Conservation (phyloP, 1,140 invertebrate species). For the Pogonus chalceus region DNA sequence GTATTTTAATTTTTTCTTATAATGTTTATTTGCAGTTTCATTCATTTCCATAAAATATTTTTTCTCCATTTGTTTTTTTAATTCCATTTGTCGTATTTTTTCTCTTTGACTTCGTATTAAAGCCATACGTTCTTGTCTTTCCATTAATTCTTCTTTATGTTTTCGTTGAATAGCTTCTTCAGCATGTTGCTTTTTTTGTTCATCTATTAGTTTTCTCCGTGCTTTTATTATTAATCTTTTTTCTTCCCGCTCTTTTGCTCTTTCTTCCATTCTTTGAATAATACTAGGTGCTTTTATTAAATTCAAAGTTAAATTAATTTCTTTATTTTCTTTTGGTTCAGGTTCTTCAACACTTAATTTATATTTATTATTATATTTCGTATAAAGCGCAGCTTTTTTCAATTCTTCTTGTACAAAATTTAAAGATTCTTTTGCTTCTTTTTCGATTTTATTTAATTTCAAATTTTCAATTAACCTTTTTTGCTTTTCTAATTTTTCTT, state of each 20-base stretch:
- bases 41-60: constrained; percentile 39
- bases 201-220: constrained; percentile 46
- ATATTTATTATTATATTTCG: constrained; percentile 40
- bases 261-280: constrained; percentile 50
- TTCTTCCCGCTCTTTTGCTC: constrained; percentile 47
- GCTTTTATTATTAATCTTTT: constrained; percentile 49
- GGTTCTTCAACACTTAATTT: constrained; percentile 18
- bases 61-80: constrained; percentile 41
- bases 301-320: constrained; percentile 27
- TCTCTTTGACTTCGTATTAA: constrained; percentile 46
- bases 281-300: constrained; percentile 44
- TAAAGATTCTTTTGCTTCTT: constrained; percentile 44
- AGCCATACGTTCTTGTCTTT: constrained; percentile 44
- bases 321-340: constrained; percentile 44
- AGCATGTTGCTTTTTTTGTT: constrained; percentile 44
- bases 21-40: constrained; percentile 46
- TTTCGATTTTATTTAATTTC: constrained; percentile 48
- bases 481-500: constrained; percentile 50
- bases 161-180: constrained; percentile 40
- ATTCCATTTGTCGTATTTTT: constrained; percentile 46
- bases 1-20: constrained; percentile 41
- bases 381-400: constrained; percentile 43
- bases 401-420: constrained; percentile 45
- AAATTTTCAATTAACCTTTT: constrained; percentile 50
- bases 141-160: constrained; percentile 45